Conservation (phyloP, 1,140 invertebrate species). For the Colletes gigas region DNA sequence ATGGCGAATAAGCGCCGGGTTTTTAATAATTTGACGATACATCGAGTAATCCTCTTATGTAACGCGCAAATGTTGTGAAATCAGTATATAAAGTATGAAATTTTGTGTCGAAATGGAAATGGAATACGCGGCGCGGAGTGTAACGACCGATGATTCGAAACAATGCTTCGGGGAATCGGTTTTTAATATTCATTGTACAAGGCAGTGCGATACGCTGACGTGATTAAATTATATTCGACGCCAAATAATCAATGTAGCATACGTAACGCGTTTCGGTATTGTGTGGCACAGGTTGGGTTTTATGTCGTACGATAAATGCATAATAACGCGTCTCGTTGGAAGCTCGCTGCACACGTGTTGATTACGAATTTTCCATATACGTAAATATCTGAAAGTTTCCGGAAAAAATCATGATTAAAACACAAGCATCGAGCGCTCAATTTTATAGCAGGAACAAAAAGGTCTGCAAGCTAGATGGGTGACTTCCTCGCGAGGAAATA, state of each 20-base stretch:
- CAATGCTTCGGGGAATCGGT: background rate
- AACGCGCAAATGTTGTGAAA: background rate
- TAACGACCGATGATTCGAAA: background rate
- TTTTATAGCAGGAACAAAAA: too few species aligned
- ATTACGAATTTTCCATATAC: background rate
- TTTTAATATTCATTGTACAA: slow-evolving; percentile 1
- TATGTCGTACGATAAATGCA: background rate
- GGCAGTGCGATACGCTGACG: background rate
- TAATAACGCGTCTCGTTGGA: slow-evolving; percentile 7
- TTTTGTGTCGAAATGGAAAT: background rate
- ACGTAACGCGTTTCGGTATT: background rate
- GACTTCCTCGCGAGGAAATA: too few species aligned
- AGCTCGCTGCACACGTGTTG: slow-evolving; percentile 9
- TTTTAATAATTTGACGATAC: background rate
- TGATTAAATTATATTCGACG: slow-evolving; percentile 13
- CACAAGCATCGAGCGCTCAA: slow-evolving; percentile 9
- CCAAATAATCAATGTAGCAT: background rate
- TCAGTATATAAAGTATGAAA: background rate
- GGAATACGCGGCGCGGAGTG: background rate
- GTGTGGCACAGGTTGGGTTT: background rate
- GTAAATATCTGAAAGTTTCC: slow-evolving; percentile 37
- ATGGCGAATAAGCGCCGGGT: background rate
- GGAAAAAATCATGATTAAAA: slow-evolving; percentile 52
- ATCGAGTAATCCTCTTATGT: background rate
- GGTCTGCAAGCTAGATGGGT: too few species aligned